Evolutionary conservation across 1,140 invertebrate genomes (phyloP), one percentile per base, ranked within the genome.

Genomic region (Brachystomella parvula): DNA sequence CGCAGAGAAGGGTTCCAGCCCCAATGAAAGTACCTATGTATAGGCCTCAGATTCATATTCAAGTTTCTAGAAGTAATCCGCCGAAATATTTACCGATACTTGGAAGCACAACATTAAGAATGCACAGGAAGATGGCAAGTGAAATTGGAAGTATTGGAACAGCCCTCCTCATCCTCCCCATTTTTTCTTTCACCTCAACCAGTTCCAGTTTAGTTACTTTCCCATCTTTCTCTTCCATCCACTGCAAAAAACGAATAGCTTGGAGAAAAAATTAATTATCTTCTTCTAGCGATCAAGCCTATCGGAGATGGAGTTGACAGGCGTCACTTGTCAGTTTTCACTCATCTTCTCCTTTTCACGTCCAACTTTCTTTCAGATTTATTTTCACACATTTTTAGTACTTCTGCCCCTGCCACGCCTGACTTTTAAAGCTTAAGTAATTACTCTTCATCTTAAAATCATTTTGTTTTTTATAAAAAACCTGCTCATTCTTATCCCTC

Each of bases 111-210:
- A 79, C 77, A 72, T 82, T 82, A 61, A 81, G 58, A 19, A 82
- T 72, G 70, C 79, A 81, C 12, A 78, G 76, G 6, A 81, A 15
- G 21, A 80, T 72, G 60, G 81, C 80, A n/a, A 79, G 61, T 30
- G 75, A 75, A 9, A 81, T 63, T 3, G 80, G 81, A 76, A 82
- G 78, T 47, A 76, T 75, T 3, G 81, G 81, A 30, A 82, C 80
- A 2, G 81, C 78, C 72, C 79, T 80, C 67, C 80, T 76, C 53
- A 82, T 76, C 26, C 76, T 73, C 44, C 80, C 80, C 70, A 82
- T 80, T 73, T 79, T 78, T 60, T 81, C 79, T 1, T 65, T 70
- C 26, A 81, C 74, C 73, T 76, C 76, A 12, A 80, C 63, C 30
- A 81, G 76, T 61, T 80, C 77, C 62, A 73, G 31, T 44, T 66